Conservation (phyloP, 2,888 invertebrate genomes). For the Hydropsyche betteni region DNA sequence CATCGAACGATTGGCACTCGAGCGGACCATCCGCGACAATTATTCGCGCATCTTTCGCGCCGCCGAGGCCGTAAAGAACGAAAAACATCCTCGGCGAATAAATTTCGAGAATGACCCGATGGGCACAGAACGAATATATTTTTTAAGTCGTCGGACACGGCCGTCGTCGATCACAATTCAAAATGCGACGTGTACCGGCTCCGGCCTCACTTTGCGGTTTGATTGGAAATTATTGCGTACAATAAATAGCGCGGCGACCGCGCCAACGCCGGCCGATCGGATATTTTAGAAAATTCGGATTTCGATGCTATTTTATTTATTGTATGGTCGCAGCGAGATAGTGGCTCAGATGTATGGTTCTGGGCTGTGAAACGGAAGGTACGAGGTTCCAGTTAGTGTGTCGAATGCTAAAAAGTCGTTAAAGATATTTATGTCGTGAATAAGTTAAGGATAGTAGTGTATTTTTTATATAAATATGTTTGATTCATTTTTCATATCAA, state of each 20-base stretch:
- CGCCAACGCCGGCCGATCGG: background rate
- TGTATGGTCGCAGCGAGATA: background rate
- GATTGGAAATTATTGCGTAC: conserved; percentile 36
- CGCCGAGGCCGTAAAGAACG: background rate
- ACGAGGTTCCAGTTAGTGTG: too few species aligned
- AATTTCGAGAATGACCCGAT: background rate
- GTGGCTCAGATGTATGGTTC: too few species aligned
- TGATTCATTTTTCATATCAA: too few species aligned
- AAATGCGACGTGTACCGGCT: too few species aligned
- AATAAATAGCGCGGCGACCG: conserved; percentile 35
- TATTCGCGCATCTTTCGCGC: background rate
- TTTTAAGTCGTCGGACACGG: background rate
- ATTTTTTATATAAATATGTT: too few species aligned
- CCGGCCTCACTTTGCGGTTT: conserved; percentile 23
- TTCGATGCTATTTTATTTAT: conserved; percentile 34
- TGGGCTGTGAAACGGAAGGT: too few species aligned
- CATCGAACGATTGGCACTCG: too few species aligned
- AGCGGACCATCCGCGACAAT: too few species aligned
- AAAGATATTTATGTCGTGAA: too few species aligned
- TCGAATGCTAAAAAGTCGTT: too few species aligned
- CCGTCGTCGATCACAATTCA: background rate
- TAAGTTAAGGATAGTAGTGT: too few species aligned
- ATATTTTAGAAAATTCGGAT: conserved; percentile 34
- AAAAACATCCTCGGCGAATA: too few species aligned
- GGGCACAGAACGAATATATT: background rate